Evolutionary conservation across 2,888 invertebrate genomes (phyloP).

Genomic region (Tipula confusa): DNA sequence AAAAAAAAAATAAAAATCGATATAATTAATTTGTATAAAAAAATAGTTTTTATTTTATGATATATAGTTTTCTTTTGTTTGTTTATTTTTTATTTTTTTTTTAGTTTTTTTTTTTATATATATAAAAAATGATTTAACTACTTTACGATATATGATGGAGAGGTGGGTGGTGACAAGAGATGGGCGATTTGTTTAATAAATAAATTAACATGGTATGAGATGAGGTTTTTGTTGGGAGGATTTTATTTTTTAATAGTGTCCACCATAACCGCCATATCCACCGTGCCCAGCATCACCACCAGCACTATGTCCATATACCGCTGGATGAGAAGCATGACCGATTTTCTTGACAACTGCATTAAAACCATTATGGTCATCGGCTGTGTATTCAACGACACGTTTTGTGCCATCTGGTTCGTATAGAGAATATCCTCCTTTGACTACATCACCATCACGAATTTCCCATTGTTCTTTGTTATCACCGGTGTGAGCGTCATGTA

Average conservation of each 20-base stretch:
- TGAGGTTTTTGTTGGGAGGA: background rate
- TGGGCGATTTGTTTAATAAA: background rate
- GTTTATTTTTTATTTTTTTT: no score
- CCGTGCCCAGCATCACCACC: background rate
- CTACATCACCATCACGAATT: slow-evolving; percentile 48
- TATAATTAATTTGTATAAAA: background rate
- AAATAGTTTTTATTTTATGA: slow-evolving; percentile 1
- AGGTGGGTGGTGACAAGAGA: slow-evolving; percentile 3
- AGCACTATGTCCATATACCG: slow-evolving; percentile 29
- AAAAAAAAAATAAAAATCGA: no score
- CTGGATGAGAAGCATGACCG: slow-evolving; percentile 37
- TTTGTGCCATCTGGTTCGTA: slow-evolving; percentile 46
- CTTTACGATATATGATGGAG: background rate
- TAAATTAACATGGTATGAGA: background rate
- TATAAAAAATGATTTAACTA: background rate
- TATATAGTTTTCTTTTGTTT: background rate
- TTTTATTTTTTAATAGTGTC: background rate
- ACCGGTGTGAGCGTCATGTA: slow-evolving; percentile 44
- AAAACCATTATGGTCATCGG: slow-evolving; percentile 44
- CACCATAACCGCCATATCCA: slow-evolving; percentile 33
- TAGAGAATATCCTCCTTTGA: slow-evolving; percentile 47
- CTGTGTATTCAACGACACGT: slow-evolving; percentile 44
- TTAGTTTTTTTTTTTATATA: no score
- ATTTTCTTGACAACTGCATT: slow-evolving; percentile 44
- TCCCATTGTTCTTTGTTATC: slow-evolving; percentile 46